Evolutionary conservation across 1,140 invertebrate genomes (phyloP).

Genomic region (Achatina immaculata): DNA sequence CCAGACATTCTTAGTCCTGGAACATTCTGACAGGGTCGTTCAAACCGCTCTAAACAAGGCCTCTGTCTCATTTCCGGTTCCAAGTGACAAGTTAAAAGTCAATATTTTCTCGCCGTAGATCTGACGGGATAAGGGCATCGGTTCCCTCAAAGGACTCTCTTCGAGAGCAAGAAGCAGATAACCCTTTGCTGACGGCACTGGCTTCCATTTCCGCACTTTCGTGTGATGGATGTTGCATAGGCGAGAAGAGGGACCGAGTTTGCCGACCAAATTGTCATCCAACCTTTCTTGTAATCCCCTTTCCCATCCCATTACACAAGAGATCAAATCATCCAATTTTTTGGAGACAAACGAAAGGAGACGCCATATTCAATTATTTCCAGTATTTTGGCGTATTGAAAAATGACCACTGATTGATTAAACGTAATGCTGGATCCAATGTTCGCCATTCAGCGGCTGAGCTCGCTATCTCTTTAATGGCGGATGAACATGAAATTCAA

Average conservation of each 20-base stretch:
- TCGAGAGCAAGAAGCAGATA: constrained; percentile 2
- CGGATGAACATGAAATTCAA: constrained; percentile 1
- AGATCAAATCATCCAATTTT: constrained; percentile 11
- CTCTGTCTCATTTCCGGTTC: constrained; percentile 40
- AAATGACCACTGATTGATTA: constrained; percentile 16
- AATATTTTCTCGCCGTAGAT: constrained; percentile 37
- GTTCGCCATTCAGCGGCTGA: neutral
- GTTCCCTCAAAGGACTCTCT: neutral
- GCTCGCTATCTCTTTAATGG: neutral
- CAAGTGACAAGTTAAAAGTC: constrained; percentile 37
- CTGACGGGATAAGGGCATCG: constrained; percentile 1
- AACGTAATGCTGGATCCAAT: neutral
- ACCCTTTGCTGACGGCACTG: constrained; percentile 23
- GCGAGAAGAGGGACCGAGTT: constrained; percentile 15
- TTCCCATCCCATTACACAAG: constrained; percentile 12
- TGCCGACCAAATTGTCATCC: constrained; percentile 31
- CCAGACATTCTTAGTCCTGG: neutral
- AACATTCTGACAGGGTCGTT: constrained; percentile 15
- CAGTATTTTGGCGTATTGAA: neutral
- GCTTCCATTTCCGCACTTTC: constrained; percentile 31
- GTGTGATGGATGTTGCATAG: constrained; percentile 30
- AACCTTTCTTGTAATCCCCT: constrained; percentile 29
- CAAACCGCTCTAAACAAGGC: constrained; percentile 30
- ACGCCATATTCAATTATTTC: constrained; percentile 15
- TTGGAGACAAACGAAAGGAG: neutral